Base-by-base conservation (phyloP, 2,113 vertebrate species). In the Pao palembangensis region DNA sequence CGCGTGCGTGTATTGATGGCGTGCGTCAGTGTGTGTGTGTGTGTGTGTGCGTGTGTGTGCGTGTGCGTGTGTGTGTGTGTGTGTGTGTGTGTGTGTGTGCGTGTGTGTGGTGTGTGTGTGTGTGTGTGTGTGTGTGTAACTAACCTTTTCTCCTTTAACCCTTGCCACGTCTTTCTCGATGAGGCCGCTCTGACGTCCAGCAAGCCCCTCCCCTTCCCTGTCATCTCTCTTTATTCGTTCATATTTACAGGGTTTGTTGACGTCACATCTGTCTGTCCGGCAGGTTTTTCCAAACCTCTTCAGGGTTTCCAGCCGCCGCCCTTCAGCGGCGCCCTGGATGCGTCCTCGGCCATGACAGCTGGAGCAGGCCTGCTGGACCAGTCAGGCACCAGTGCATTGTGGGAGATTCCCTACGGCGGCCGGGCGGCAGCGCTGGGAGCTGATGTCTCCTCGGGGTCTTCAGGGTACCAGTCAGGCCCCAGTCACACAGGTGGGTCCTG, bases 401-500 rank as follows among this genome's bases (percentile, higher is more conserved):
- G 92, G 90, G 89, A 91, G 0, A 4, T 67, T 64, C 6, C 72
- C 23, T 75, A 55, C 1, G 52, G 85, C 0, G 6, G 78, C 47
- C 82, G 55, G 38, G 79, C 62, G 0, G 74, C 76, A 58, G 89
- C 88, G 71, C 78, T 73, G 1, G 85, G 76, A 5, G 10, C 68
- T 0, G 81, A 91, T 13, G 58, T 91, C 38, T 92, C 91, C 2
- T 91, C 89, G 0, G 89, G 88, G 23, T 93, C 92, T 0, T 90
- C 85, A 0, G 84, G 90, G 15, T 91, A 83, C 76, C 87, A 92
- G 53, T 90, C 92, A 0, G 81, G 80, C 43, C 80, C 87, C 67
- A 93, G 91, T 34, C 86, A 91, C 52, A 88, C 92, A 85, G 94
- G 95, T 97, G 55, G 34, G 34, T 38, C 11, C 2, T 11, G 34